These are phyloP conservation scores for Mastomys coucha DNA, from an alignment of 2,113 vertebrate genomes.

Conservation along the genomic window DNA sequence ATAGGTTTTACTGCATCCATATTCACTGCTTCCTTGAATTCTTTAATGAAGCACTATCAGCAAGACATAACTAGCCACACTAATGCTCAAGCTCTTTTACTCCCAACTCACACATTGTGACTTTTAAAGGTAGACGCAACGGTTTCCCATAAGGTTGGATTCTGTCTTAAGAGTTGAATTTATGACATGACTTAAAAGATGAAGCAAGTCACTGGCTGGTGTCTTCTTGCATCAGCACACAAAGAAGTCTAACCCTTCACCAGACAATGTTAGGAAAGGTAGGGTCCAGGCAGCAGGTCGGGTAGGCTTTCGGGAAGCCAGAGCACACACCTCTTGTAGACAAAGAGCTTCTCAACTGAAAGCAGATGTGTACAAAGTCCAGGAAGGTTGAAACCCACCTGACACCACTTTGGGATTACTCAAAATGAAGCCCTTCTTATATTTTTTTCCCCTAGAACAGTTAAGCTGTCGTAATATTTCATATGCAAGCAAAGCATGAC, in stretches of 20 bases:
- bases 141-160: neutral
- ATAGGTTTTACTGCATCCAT: neutral
- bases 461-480: conserved; percentile 11
- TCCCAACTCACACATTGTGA: neutral
- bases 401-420: neutral
- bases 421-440: neutral
- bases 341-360: neutral
- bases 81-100: neutral
- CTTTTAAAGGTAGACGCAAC: conserved; percentile 15
- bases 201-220: neutral
- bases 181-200: neutral
- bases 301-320: neutral
- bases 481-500: neutral
- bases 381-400: neutral
- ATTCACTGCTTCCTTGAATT: neutral
- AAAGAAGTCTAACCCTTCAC: neutral
- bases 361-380: neutral
- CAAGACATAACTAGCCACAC: neutral
- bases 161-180: neutral
- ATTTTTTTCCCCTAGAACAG: neutral
- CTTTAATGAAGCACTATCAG: neutral
- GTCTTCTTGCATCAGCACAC: neutral
- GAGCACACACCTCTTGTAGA: neutral
- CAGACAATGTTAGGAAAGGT: neutral
- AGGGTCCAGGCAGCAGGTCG: neutral